phyloP scores from a whole-genome alignment of 2,113 vertebrate species.

The Corynorhinus townsendii region DNA sequence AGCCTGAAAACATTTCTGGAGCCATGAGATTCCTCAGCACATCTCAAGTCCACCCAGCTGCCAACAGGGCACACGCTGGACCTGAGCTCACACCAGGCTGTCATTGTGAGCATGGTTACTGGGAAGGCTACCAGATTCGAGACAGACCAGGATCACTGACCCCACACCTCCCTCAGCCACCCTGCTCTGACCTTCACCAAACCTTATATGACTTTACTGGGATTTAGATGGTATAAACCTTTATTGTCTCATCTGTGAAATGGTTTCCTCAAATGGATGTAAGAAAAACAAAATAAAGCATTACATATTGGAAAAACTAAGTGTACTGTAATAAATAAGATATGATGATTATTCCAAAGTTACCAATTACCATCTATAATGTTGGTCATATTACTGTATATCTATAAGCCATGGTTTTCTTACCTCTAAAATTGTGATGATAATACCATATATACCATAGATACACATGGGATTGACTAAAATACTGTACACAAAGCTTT shows the following conservation, averaged over 20 bases:
- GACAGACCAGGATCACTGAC: neutral
- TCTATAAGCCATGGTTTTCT: neutral
- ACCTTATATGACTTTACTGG: neutral
- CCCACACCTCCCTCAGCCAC: neutral
- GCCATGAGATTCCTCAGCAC: neutral
- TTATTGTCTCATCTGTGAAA: neutral
- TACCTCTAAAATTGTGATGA: neutral
- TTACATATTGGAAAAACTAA: neutral
- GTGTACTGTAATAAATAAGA: neutral
- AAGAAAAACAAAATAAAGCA: slow-evolving; percentile 5
- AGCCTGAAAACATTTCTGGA: neutral
- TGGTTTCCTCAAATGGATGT: neutral
- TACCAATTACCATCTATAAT: neutral
- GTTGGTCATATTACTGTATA: neutral
- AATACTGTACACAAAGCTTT: neutral
- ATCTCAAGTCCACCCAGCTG: neutral
- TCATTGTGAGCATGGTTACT: neutral
- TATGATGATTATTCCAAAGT: neutral
- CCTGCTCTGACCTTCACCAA: neutral
- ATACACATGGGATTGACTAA: neutral
- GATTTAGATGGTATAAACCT: neutral
- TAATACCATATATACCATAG: neutral
- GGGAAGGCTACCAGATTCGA: neutral
- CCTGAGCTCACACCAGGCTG: neutral
- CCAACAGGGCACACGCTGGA: neutral